Evolutionary conservation across 2,888 invertebrate genomes (phyloP).

Genomic region (Catocala sponsa): DNA sequence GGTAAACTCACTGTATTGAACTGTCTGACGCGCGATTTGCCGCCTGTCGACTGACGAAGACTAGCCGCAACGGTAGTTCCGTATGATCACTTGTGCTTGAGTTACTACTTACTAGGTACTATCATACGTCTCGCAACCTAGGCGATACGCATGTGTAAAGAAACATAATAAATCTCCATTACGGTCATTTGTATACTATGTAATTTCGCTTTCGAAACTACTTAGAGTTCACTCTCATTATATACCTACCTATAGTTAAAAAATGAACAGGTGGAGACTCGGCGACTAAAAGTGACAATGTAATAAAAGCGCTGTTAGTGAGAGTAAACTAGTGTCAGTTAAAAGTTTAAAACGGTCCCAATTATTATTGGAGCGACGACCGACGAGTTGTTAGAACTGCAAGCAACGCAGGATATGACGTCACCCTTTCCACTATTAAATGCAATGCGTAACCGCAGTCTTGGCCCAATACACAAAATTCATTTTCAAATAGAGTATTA

Average conservation of each 20-base stretch:
- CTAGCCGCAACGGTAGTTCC: too few relatives aligned
- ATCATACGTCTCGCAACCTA: too few relatives aligned
- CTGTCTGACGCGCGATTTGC: too few relatives aligned
- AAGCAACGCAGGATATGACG: slow-evolving; percentile 49
- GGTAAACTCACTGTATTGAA: too few relatives aligned
- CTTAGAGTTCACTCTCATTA: slow-evolving; percentile 30
- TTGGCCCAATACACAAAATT: slow-evolving; percentile 2
- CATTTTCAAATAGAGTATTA: not conserved
- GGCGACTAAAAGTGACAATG: slow-evolving; percentile 7
- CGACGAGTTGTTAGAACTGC: slow-evolving; percentile 39
- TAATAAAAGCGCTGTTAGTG: slow-evolving; percentile 30
- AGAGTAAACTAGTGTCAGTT: slow-evolving; percentile 39
- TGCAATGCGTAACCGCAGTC: slow-evolving; percentile 29
- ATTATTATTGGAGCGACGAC: slow-evolving; percentile 46
- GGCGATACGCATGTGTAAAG: not conserved
- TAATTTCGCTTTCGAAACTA: slow-evolving; percentile 48
- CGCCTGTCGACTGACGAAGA: too few relatives aligned
- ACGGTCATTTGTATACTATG: slow-evolving; percentile 25
- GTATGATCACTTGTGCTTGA: too few relatives aligned
- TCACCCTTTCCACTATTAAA: slow-evolving; percentile 45
- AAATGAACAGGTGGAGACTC: slow-evolving; percentile 12
- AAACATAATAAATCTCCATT: slow-evolving; percentile 11
- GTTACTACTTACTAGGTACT: too few relatives aligned
- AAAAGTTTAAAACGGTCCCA: slow-evolving; percentile 42
- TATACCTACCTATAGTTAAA: slow-evolving; percentile 9